These are phyloP conservation scores for Pseudobourletiella spinata DNA, from an alignment of 1,140 invertebrate species.

Conservation along the genomic window DNA sequence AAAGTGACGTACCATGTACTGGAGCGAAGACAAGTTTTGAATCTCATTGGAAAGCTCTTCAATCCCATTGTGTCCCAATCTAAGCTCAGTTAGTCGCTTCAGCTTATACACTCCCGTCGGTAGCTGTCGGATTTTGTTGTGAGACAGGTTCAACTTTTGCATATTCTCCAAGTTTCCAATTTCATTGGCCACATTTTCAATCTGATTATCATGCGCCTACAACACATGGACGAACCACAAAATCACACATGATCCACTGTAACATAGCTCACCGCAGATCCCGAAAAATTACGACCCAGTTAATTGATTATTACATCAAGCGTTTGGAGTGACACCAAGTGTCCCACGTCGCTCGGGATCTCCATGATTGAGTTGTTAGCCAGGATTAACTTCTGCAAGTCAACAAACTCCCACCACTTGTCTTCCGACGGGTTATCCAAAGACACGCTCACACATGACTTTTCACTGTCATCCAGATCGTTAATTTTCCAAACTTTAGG, in stretches of 20 bases:
- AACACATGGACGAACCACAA: not conserved
- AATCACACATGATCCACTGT: not conserved
- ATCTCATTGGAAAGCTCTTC: slow-evolving; percentile 39
- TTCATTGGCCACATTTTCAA: slow-evolving; percentile 24
- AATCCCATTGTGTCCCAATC: slow-evolving; percentile 44
- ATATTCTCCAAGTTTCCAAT: slow-evolving; percentile 22
- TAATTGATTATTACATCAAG: slow-evolving; percentile 45
- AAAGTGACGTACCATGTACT: slow-evolving; percentile 42
- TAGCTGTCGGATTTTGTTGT: slow-evolving; percentile 43
- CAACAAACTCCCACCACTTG: slow-evolving; percentile 50
- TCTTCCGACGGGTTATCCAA: slow-evolving; percentile 44
- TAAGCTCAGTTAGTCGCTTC: slow-evolving; percentile 38
- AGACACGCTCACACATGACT: slow-evolving; percentile 42
- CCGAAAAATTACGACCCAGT: not conserved
- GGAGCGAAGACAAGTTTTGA: slow-evolving; percentile 41
- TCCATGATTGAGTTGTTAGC: slow-evolving; percentile 45
- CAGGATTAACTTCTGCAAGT: slow-evolving; percentile 47
- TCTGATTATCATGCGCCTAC: slow-evolving; percentile 35
- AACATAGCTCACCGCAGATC: too few species aligned
- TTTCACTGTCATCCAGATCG: slow-evolving; percentile 44
- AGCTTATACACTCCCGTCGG: slow-evolving; percentile 38
- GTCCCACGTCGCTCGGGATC: slow-evolving; percentile 43
- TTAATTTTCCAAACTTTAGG: slow-evolving; percentile 47
- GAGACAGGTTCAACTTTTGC: slow-evolving; percentile 42
- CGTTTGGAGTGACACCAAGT: slow-evolving; percentile 42